Base-by-base conservation (phyloP, 1,140 invertebrate genomes). In the Berghia stephanieae region DNA sequence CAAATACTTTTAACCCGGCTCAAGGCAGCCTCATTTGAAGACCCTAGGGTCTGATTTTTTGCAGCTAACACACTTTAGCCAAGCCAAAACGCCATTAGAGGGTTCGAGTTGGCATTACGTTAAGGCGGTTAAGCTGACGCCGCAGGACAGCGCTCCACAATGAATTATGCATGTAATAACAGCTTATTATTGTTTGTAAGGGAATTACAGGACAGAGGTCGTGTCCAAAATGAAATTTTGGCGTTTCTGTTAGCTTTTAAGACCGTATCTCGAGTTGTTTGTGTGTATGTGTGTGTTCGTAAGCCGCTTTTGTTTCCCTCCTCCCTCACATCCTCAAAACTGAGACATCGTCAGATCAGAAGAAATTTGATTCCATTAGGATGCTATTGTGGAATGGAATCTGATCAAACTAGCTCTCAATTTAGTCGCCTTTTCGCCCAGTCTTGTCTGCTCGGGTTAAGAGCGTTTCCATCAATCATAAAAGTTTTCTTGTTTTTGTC, bases 151-250 rank as follows among this genome's bases (percentile, higher is more conserved):
- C 36, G 34, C 27, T 34, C 42, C 27, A 2, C 60, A 27, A 76
- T 76, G 74, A 76, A 76, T 76, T 76, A 76, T 76, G 74, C 74
- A 76, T 66, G 74, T 63, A 66, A 66, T 76, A 76, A 76, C 60
- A 63, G 74, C 63, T 76, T 76, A 76, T 76, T 76, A 76, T 76
- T 76, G 74, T 68, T 76, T 76, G 74, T 76, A 60, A 76, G 68
- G 21, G 74, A 63, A 76, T 76, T 76, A 76, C 18, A 68, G 63
- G 42, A 38, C 72, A 43, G n/a, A 55, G 57, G 34, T 76, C 68
- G 67, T 31, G 63, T 44, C 68, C 42, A 24, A 76, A 76, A 76
- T 76, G 72, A 75, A 75, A 75, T 75, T 76, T 76, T 16, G 42
- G 57, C n/a, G 63, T 67, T 43, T 76, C 44, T 68, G 34, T 34